Evolutionary conservation across 2,797 vertebrate species (phyloP).

Genomic region (Cossypha caffra): DNA sequence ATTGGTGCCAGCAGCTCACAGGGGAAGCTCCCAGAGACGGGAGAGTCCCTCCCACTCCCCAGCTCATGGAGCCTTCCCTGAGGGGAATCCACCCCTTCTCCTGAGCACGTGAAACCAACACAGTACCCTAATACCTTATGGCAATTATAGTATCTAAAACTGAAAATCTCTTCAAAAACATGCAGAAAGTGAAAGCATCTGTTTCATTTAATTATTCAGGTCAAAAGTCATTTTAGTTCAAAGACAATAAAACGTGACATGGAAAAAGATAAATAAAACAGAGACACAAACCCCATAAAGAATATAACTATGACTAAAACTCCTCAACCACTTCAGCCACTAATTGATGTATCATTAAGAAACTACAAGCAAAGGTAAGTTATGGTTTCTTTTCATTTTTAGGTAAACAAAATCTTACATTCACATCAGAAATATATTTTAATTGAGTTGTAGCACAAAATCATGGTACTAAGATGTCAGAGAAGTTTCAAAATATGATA

Average conservation of each 20-base stretch:
- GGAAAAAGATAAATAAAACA: not conserved
- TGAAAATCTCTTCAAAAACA: not conserved
- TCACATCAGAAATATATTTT: not conserved
- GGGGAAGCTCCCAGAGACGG: too few relatives aligned
- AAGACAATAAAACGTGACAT: not conserved
- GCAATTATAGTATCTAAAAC: not conserved
- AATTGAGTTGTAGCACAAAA: not conserved
- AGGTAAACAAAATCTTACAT: not conserved
- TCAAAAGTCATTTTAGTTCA: not conserved
- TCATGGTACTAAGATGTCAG: not conserved
- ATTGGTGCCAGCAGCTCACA: too few relatives aligned
- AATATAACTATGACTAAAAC: not conserved
- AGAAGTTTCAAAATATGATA: not conserved
- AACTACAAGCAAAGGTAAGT: not conserved
- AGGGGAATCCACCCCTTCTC: too few relatives aligned
- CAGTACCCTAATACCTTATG: not conserved
- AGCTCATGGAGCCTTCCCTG: too few relatives aligned
- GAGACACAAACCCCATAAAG: not conserved
- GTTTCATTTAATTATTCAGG: not conserved
- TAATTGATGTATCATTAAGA: not conserved
- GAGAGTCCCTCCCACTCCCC: too few relatives aligned
- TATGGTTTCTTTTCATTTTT: not conserved
- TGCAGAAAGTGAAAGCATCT: not conserved
- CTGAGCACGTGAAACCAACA: too few relatives aligned
- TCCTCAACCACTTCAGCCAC: not conserved